Base-by-base conservation (phyloP, 2,888 invertebrate species). In the Harpagoxenus sublaevis region DNA sequence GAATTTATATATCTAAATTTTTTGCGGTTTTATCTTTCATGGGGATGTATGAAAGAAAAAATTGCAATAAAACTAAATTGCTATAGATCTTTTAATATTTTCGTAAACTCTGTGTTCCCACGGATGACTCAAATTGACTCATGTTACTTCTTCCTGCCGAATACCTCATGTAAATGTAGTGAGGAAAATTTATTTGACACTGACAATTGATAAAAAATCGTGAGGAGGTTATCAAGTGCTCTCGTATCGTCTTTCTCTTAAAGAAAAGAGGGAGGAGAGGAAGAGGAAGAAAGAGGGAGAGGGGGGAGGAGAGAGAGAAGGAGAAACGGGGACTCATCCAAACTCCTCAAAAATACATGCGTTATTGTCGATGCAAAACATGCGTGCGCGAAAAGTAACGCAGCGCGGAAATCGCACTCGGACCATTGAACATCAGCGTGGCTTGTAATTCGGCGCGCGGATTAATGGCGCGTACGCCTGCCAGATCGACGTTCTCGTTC, bases 381-480 rank as follows among this genome's bases (percentile, higher is more conserved):
- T 48, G 23, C 60, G 60, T 42, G 70, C 60, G 73, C 48, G 48
- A 73, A 81, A 73, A 73, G 73, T 81, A 81, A 73, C 79, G 60
- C 60, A 57, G 51, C 57, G 65, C 78, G 84, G 75, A 68, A 82
- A 82, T 65, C 77, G 70, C 55, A 70, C 75, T 65, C 74, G 60
- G 57, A 3, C 51, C 82, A 77, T 82, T 75, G 71, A 63, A 62
- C 73, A 68, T 42, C 51, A 65, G 83, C 66, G 65, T 57, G 68
- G 74, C 63, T 63, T 86, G 84, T 86, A 82, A 87, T 87, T 86
- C 75, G 74, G 66, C 79, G 70, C 42, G 42, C 45, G 85, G 74
- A 85, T 87, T 87, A 88, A 88, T 88, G 88, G 85, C 65, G 83
- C 85, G 88, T 71, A 85, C 74, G 77, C 60, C 73, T 55, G 83